These are phyloP conservation scores for Laticauda laticaudata DNA, from an alignment of 2,113 vertebrate species.

Conservation along the genomic window DNA sequence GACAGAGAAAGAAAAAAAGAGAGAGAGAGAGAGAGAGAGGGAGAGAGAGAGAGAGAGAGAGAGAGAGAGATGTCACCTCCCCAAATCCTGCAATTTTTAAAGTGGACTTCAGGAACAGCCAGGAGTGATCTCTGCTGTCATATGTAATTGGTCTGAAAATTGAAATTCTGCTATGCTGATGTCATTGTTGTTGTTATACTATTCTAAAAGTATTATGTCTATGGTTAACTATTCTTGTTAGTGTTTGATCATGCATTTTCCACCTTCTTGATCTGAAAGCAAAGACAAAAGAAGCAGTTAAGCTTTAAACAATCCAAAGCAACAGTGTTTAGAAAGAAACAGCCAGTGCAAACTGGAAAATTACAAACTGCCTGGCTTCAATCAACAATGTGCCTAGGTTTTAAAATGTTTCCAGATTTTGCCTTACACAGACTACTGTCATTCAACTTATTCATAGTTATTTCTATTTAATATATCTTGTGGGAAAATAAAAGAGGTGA, in stretches of 20 bases:
- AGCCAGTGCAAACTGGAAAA: not conserved
- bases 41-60: not conserved
- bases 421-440: not conserved
- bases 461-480: not conserved
- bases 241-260: not conserved
- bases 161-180: not conserved
- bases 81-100: not conserved
- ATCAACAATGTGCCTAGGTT: not conserved
- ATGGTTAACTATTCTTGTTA: not conserved
- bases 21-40: no score
- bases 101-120: not conserved
- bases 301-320: not conserved
- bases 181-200: not conserved
- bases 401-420: not conserved
- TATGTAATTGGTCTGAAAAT: not conserved
- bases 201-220: not conserved
- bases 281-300: not conserved
- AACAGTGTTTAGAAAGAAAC: not conserved
- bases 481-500: not conserved
- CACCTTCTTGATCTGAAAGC: not conserved
- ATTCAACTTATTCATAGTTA: not conserved
- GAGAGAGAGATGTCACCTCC: not conserved
- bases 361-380: not conserved
- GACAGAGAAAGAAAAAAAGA: accelerated
- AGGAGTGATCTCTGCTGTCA: not conserved